Evolutionary conservation across 2,888 invertebrate genomes (phyloP).

Genomic region (Lithophane semibrunnea): DNA sequence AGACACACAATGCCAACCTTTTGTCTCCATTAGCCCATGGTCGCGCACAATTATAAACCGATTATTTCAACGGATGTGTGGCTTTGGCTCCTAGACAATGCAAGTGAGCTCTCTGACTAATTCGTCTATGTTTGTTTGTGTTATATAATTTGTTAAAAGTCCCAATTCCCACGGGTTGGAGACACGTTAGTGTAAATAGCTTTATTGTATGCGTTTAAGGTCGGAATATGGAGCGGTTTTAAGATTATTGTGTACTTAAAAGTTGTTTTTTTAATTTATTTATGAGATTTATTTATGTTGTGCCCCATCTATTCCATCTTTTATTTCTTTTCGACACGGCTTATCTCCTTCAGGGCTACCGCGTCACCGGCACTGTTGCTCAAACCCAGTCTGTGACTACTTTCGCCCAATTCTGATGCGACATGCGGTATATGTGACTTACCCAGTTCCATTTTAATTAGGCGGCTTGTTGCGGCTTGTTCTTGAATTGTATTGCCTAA

Average conservation of each 20-base stretch:
- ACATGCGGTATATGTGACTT: too few species aligned
- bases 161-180: slow-evolving; percentile 63
- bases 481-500: too few species aligned
- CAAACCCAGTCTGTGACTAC: too few species aligned
- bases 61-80: slow-evolving; percentile 73
- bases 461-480: too few species aligned
- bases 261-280: neutral
- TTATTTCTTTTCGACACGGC: neutral
- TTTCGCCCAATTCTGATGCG: too few species aligned
- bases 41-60: slow-evolving; percentile 77
- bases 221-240: slow-evolving; percentile 40
- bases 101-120: slow-evolving; percentile 46
- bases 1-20: slow-evolving; percentile 67
- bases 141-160: slow-evolving; percentile 62
- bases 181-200: slow-evolving; percentile 36
- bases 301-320: too few species aligned
- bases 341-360: neutral
- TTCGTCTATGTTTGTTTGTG: slow-evolving; percentile 54
- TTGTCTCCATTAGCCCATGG: slow-evolving; percentile 68
- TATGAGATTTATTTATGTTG: too few species aligned
- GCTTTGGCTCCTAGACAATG: slow-evolving; percentile 64
- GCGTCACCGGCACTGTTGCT: too few species aligned
- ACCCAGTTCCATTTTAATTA: too few species aligned
- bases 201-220: slow-evolving; percentile 28
- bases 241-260: neutral